Conservation (phyloP, 2,797 vertebrate species). For the Leptodactylus fallax region DNA sequence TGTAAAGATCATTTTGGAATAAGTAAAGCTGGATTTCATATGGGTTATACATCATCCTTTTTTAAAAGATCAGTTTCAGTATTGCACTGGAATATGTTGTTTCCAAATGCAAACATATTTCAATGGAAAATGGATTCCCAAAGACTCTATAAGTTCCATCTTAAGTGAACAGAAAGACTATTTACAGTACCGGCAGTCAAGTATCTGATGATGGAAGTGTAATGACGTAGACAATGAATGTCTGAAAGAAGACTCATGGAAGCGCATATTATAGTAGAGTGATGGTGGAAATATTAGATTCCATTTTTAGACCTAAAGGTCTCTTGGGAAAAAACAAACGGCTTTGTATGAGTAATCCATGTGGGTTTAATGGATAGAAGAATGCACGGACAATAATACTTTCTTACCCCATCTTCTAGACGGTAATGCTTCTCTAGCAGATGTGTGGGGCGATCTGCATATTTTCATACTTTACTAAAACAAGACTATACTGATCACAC, state of each 20-base stretch:
- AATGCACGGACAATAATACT: slow-evolving; percentile 15
- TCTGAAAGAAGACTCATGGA: slow-evolving; percentile 35
- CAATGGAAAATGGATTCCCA: slow-evolving; percentile 31
- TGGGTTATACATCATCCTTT: not conserved
- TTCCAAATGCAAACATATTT: slow-evolving; percentile 21
- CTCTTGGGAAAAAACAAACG: slow-evolving; percentile 28
- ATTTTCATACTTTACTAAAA: not conserved
- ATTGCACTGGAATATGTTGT: slow-evolving; percentile 24
- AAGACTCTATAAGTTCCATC: slow-evolving; percentile 38
- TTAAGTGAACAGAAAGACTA: slow-evolving; percentile 29
- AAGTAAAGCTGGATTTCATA: not conserved
- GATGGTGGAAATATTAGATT: slow-evolving; percentile 36
- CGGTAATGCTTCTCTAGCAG: not conserved
- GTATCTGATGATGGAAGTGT: slow-evolving; percentile 13
- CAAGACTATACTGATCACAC: not conserved
- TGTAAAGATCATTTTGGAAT: not conserved
- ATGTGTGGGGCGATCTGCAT: not conserved
- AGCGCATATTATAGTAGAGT: slow-evolving; percentile 26
- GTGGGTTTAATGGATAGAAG: slow-evolving; percentile 29
- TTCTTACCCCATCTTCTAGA: not conserved
- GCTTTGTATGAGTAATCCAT: slow-evolving; percentile 16
- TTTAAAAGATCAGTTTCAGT: not conserved
- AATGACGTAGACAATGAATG: slow-evolving; percentile 38
- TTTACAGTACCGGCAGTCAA: slow-evolving; percentile 6
- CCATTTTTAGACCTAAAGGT: slow-evolving; percentile 39